Evolutionary conservation across 2,888 invertebrate genomes (phyloP).

Genomic region (Cosmopolites sordidus): DNA sequence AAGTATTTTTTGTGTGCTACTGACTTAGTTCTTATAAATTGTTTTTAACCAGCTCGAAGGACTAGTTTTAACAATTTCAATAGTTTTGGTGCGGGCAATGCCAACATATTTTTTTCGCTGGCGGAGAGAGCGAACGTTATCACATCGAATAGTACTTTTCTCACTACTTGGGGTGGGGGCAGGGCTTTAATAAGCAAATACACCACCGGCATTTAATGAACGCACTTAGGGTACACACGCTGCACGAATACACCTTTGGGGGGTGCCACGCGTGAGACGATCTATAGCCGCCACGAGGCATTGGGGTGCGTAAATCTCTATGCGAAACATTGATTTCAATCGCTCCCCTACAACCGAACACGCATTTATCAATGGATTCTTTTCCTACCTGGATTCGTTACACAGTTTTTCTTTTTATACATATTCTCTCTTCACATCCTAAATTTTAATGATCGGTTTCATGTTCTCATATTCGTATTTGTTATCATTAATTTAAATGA

Average conservation of each 20-base stretch:
- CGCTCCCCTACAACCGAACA: neutral
- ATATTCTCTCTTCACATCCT: too few species aligned
- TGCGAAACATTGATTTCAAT: constrained; percentile 21
- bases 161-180: constrained; percentile 18
- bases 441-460: too few species aligned
- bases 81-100: constrained; percentile 14
- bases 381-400: too few species aligned
- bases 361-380: too few species aligned
- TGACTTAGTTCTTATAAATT: too few species aligned
- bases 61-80: too few species aligned
- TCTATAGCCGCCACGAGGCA: constrained; percentile 29
- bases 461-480: too few species aligned
- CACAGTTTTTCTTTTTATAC: too few species aligned
- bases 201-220: constrained; percentile 47
- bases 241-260: constrained; percentile 33
- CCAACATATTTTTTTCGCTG: constrained; percentile 2
- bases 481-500: too few species aligned
- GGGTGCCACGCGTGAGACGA: constrained; percentile 22
- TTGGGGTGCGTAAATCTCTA: constrained; percentile 19
- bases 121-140: constrained; percentile 34
- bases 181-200: constrained; percentile 46
- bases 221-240: constrained; percentile 41
- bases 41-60: too few species aligned
- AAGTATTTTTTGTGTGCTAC: too few species aligned
- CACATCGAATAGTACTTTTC: constrained; percentile 42